Percentiles rank a stretch among this genome's conserved stretches.
These are phyloP conservation scores for Mactromeris polynyma DNA, from an alignment of 2,888 invertebrate species.

Conservation along the genomic window DNA sequence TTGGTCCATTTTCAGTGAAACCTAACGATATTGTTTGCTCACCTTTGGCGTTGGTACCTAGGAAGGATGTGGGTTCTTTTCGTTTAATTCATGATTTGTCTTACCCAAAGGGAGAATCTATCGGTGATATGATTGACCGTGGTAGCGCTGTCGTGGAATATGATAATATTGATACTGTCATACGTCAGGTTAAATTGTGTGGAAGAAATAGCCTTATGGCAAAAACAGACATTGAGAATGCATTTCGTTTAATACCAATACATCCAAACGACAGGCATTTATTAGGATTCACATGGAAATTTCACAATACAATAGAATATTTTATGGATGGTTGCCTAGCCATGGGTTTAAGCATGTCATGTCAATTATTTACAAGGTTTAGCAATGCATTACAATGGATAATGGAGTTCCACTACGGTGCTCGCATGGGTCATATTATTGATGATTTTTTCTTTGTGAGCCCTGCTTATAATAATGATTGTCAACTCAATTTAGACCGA, in stretches of 20 bases:
- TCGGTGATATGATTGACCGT: conserved; percentile 26
- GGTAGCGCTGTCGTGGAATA: conserved; percentile 25
- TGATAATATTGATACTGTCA: conserved; percentile 49
- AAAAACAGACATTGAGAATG: conserved; percentile 58
- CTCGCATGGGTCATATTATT: conserved; percentile 44
- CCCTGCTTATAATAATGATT: conserved; percentile 24
- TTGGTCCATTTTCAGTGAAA: background rate
- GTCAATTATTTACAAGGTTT: conserved; percentile 41
- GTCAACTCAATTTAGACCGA: conserved; percentile 8
- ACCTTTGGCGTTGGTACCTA: conserved; percentile 50
- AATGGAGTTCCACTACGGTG: conserved; percentile 30
- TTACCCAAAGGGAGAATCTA: conserved; percentile 28
- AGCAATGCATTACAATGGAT: conserved; percentile 38
- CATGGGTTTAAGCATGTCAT: conserved; percentile 43
- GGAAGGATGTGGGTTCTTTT: conserved; percentile 16
- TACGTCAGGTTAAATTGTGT: conserved; percentile 34
- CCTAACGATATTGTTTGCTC: conserved; percentile 44
- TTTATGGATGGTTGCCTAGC: conserved; percentile 32
- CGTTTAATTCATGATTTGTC: conserved; percentile 53
- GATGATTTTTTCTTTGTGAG: conserved; percentile 55
- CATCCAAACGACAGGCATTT: conserved; percentile 39
- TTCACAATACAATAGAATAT: background rate
- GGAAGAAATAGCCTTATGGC: conserved; percentile 39
- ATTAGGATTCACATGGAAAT: conserved; percentile 45
- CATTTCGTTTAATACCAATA: conserved; percentile 52